A percentile compares a stretch with the other conserved stretches of the same genome.
Evolutionary conservation across 2,113 vertebrate species (phyloP).

Genomic region (Platycercus adscitus): DNA sequence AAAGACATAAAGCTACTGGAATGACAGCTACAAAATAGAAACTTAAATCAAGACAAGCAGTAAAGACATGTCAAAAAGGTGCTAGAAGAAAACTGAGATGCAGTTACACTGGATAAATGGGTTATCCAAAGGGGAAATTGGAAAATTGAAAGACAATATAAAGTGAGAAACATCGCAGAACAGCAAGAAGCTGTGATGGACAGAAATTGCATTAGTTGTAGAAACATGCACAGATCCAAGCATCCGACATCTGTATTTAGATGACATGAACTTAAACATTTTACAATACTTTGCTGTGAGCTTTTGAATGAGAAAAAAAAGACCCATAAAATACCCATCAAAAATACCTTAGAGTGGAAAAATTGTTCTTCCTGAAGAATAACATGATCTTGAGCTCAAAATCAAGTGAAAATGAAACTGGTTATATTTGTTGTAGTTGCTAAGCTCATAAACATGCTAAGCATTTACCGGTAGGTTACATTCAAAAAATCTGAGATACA

Average conservation of each 20-base stretch:
- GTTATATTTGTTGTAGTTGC: neutral
- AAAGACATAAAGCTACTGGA: slow-evolving; percentile 23
- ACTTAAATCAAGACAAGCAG: neutral
- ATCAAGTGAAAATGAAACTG: neutral
- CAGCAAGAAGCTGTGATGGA: neutral
- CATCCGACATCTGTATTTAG: neutral
- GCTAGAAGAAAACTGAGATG: neutral
- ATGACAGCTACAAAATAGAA: slow-evolving; percentile 19
- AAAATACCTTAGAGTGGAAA: neutral
- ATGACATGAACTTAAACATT: rapidly evolving
- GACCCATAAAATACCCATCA: neutral
- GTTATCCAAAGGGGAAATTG: neutral
- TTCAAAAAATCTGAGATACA: neutral
- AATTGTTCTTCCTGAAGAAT: neutral
- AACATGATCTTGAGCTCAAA: neutral
- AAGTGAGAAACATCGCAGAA: neutral
- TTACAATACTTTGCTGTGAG: neutral
- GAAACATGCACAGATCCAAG: neutral
- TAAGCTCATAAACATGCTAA: neutral
- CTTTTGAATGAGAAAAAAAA: neutral
- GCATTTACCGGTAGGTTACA: neutral
- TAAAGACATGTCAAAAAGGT: slow-evolving; percentile 15
- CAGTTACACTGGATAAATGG: neutral
- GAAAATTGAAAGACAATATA: neutral
- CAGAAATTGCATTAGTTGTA: neutral